phyloP scores from a whole-genome alignment of 1,140 invertebrate species.

The Helicoverpa armigera region DNA sequence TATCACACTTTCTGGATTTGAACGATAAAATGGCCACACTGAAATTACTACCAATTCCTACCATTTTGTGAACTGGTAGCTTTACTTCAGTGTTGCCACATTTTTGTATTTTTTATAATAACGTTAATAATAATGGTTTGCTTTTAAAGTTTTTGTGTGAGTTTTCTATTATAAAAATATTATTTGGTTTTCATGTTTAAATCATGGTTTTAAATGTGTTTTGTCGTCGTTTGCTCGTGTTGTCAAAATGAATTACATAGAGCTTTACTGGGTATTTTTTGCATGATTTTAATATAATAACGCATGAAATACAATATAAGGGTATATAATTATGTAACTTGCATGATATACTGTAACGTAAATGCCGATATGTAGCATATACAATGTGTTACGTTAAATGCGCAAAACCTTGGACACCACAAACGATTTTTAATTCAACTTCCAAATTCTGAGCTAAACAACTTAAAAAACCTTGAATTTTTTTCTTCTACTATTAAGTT shows the following conservation, averaged over 20 bases:
- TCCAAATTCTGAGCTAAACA: too few relatives aligned
- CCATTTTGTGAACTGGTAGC: constrained; percentile 27
- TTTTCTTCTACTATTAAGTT: too few relatives aligned
- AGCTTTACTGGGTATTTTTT: not conserved
- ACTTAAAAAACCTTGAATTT: too few relatives aligned
- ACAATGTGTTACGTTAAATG: too few relatives aligned
- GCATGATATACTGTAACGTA: too few relatives aligned
- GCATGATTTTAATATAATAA: constrained; percentile 16
- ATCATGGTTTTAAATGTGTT: constrained; percentile 39
- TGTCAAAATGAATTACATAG: not conserved
- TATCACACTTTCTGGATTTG: constrained; percentile 2
- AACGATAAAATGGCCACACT: constrained; percentile 23
- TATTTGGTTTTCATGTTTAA: constrained; percentile 32
- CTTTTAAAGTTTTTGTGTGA: constrained; percentile 1
- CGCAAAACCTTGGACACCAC: too few relatives aligned
- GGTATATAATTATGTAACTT: too few relatives aligned
- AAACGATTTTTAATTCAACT: too few relatives aligned
- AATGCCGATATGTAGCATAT: too few relatives aligned
- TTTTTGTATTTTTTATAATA: constrained; percentile 9
- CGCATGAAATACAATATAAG: not conserved
- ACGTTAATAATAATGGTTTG: not conserved
- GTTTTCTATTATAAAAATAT: constrained; percentile 9
- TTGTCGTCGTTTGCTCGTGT: not conserved
- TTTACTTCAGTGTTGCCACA: constrained; percentile 19
- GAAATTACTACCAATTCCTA: constrained; percentile 6